Base-by-base conservation (phyloP, 2,888 invertebrate species). In the Apodemia hepburni region DNA sequence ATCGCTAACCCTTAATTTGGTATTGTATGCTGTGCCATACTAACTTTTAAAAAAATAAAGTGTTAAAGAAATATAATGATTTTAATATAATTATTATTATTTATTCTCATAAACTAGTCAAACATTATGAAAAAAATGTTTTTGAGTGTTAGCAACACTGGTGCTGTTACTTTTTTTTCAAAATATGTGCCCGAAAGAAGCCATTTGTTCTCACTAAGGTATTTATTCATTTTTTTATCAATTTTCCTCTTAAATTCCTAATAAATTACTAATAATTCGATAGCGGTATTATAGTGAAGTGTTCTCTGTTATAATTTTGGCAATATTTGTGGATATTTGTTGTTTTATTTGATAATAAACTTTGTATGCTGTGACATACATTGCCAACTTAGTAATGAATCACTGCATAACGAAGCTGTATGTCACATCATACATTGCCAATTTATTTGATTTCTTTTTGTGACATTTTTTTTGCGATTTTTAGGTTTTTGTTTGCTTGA, bases 281-380 rank as follows among this genome's bases (percentile, higher is more conserved):
- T 60, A 22, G 45, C 47, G 60, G 47, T 27, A 60, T 60, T 62
- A 47, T 49, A 63, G 61, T 62, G 49, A 63, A 60, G 42, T 62
- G 59, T 22, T 22, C 58, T 58, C 61, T 64, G 27, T 60, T 60
- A 60, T 60, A 60, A 47, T 60, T 59, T 38, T 61, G 61, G 58
- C 59, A 59, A 38, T 38, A 59, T n/a, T 49, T 49, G 18, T 49
- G 49, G 49, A 18, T 49, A 18, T 33, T 59, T 59, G 57, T 64
- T 64, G 61, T 64, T 61, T 62, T 64, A 61, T 61, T 61, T 59
- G 58, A 58, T 58, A 47, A 61, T 58, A 62, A 61, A 66, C 51
- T 62, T 60, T 62, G 62, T 64, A 66, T 64, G 64, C 58, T 35
- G 59, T 62, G 62, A 58, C 64, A 64, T 62, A 66, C 64, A 64